These are phyloP conservation scores for Diarsia rubi DNA, from an alignment of 2,888 invertebrate genomes.

Conservation along the genomic window DNA sequence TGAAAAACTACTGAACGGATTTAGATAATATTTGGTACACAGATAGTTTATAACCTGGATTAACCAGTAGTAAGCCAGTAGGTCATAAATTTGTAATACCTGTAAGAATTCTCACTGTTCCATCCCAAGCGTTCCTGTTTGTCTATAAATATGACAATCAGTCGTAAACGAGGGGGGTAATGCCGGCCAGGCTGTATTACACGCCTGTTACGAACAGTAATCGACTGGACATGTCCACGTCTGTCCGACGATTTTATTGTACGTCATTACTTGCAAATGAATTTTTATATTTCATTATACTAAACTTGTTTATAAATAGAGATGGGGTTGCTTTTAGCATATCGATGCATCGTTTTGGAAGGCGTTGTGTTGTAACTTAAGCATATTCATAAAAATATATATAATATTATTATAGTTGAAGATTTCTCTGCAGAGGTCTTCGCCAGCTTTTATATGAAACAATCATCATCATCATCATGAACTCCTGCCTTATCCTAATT, in stretches of 20 bases:
- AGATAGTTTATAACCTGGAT: no score
- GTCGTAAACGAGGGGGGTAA: constrained; percentile 39
- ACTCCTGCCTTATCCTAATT: not conserved
- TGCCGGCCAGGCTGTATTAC: constrained; percentile 21
- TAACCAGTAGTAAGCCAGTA: no score
- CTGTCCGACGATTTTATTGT: constrained; percentile 45
- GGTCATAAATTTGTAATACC: not conserved
- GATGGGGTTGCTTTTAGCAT: constrained; percentile 2
- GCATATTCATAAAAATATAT: not conserved
- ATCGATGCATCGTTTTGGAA: not conserved
- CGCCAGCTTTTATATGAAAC: not conserved
- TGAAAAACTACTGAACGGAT: no score
- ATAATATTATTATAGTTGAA: not conserved
- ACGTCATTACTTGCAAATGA: constrained; percentile 46
- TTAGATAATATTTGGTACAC: no score
- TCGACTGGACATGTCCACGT: constrained; percentile 38
- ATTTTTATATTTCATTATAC: constrained; percentile 41
- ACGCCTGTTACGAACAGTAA: constrained; percentile 29
- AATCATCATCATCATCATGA: not conserved
- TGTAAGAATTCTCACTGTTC: constrained; percentile 3
- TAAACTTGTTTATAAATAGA: constrained; percentile 28
- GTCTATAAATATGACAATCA: constrained; percentile 45
- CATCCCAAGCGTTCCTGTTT: constrained; percentile 15
- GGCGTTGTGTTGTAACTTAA: not conserved
- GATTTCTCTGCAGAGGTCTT: not conserved